Evolutionary conservation across 2,888 invertebrate species (phyloP), one percentile per base, ranked within the genome.

Genomic region (Spilosoma lubricipeda): DNA sequence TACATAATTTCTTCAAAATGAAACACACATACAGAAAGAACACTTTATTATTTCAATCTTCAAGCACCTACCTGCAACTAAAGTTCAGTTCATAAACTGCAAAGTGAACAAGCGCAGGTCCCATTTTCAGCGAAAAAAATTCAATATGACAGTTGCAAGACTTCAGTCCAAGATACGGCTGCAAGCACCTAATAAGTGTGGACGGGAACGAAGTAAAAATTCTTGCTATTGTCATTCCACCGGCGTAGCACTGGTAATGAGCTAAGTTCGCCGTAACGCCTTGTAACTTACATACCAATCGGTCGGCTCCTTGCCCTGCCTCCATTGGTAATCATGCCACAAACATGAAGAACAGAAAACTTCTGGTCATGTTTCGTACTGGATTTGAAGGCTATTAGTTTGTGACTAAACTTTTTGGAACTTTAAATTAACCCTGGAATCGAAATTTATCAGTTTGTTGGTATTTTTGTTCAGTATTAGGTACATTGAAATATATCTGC

Each of bases 271-370:
- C 93, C 89, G 94, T 94, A 93, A 94, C 92, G 92, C 92, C 92
- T 89, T 92, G 93, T 92, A 93, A 94, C 95, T 94, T 95, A 95
- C 95, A 95, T 95, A 95, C 94, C 94, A 94, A 95, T 94, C 92
- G 92, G 88, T 87, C 74, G 84, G 87, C 84, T 87, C 83, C 86
- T 86, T 84, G 85, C 85, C 80, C 81, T 80, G 78, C 82, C 78
- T 86, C 88, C 89, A 91, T 94, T 92, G 90, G 91, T 93, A 94
- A 93, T 91, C 92, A 92, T 90, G 86, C 88, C 90, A 87, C 90
- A 92, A 90, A 92, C 91, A 93, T 89, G 88, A 85, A 90, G 90
- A 91, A 91, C 88, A 89, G 85, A 82, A 90, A 92, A 93, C 87
- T 92, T 91, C 80, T 87, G 90, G 90, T 89, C 90, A 90, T 91